Base-by-base conservation (phyloP, 64 coral and sea anemone genomes). In the Exaiptasia diaphana region DNA sequence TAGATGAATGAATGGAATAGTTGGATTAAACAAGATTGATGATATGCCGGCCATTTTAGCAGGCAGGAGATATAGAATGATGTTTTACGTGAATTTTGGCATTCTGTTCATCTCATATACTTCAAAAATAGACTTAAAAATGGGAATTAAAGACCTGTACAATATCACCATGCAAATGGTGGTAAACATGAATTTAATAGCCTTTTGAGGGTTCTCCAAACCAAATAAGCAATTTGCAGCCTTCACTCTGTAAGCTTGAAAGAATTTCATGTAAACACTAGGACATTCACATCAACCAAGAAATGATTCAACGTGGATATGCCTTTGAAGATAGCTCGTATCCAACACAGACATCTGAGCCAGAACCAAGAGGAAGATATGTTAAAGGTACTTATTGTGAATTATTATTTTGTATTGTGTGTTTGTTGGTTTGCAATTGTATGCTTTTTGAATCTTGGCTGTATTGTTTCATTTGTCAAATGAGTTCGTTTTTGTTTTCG, bases 251-350 rank as follows among this genome's bases (percentile, higher is more conserved):
- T n/a, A n/a, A n/a, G n/a, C n/a, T n/a, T n/a, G n/a, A n/a, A n/a
- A n/a, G n/a, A n/a, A n/a, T n/a, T n/a, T n/a, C n/a, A n/a, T n/a
- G n/a, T n/a, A n/a, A n/a, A n/a, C n/a, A n/a, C n/a, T n/a, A 87
- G 84, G 84, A 87, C 38, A 64, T 87, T 34, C 67, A 76, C 32
- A 68, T 87, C 84, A 87, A 78, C 20, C 57, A 87, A 28, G 84
- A 87, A 67, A 78, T 87, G 84, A 37, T 87, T 17, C 67, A 78
- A 37, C 53, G 29, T 25, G 57, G 75, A 50, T 87, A 68, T 58
- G 84, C 73, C 48, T 35, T 58, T 4, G 60, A 32, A 0, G 61
- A 78, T 39, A 21, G n/a, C 24, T 29, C 13, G 1, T 64, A 34
- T 49, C 32, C 84, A 25, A 14, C 83, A 26, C 32, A 75, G 18